A percentile compares a stretch with the other conserved stretches of the same genome.
phyloP scores from a whole-genome alignment of 1,140 invertebrate genomes.

The Camponotus vicinus region DNA sequence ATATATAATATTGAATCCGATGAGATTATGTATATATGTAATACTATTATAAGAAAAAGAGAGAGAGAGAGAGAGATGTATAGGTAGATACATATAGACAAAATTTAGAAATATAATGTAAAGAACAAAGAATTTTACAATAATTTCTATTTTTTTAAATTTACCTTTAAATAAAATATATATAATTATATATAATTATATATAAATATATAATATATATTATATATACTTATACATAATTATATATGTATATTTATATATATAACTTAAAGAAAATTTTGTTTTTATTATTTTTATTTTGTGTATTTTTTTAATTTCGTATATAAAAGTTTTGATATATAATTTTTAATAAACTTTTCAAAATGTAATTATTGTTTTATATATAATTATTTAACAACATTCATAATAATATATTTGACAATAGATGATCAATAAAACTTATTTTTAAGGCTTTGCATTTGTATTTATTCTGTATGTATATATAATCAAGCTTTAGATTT shows the following conservation, averaged over 20 bases:
- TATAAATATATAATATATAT: too few relatives aligned
- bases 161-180: neutral
- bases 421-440: neutral
- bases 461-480: neutral
- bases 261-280: too few relatives aligned
- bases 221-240: too few relatives aligned
- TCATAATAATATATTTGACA: neutral
- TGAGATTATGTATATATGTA: neutral
- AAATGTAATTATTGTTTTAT: neutral
- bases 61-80: too few relatives aligned
- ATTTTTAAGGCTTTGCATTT: neutral
- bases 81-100: neutral
- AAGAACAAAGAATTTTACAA: neutral
- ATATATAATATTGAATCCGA: neutral
- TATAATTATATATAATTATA: neutral
- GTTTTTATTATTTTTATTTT: too few relatives aligned
- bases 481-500: too few relatives aligned
- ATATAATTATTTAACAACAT: neutral
- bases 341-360: too few relatives aligned
- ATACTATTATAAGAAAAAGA: neutral
- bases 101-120: neutral
- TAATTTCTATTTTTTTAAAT: neutral
- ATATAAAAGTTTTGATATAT: too few relatives aligned
- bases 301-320: too few relatives aligned
- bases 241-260: too few relatives aligned